These are phyloP conservation scores for Dryobates pubescens DNA, from an alignment of 2,797 vertebrate species.

Conservation along the genomic window DNA sequence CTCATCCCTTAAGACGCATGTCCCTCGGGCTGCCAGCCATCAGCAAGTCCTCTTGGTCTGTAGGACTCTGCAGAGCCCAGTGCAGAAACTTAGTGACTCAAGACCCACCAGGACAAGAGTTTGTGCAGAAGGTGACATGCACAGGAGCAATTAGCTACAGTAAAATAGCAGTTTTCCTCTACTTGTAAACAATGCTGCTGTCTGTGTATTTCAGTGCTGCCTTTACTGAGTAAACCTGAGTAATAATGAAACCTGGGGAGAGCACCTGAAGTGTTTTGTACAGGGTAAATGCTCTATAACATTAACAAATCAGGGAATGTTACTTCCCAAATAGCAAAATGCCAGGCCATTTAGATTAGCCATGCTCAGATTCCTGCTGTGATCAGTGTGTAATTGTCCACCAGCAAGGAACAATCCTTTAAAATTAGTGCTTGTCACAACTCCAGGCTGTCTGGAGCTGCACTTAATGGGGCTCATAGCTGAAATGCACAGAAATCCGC, in stretches of 20 bases:
- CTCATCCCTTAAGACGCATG: neutral
- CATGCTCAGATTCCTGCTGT: conserved; percentile 54
- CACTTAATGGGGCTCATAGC: conserved; percentile 6
- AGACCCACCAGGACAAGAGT: neutral
- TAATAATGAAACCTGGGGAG: conserved; percentile 36
- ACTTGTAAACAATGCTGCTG: neutral
- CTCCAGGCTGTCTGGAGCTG: conserved; percentile 42
- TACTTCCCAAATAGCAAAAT: conserved; percentile 50
- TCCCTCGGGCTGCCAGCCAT: neutral
- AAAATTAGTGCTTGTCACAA: conserved; percentile 67
- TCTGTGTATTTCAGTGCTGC: neutral
- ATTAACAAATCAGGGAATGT: conserved; percentile 64
- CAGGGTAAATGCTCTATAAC: conserved; percentile 53
- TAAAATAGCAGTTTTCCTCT: conserved; percentile 17
- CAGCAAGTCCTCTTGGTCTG: neutral
- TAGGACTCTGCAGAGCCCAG: neutral
- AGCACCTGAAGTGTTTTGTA: conserved; percentile 44
- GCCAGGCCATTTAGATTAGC: conserved; percentile 61
- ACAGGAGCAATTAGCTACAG: neutral
- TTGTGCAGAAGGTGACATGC: neutral
- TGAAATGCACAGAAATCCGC: conserved; percentile 3
- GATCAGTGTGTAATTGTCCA: conserved; percentile 64
- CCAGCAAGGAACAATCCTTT: conserved; percentile 63
- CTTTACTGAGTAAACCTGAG: conserved; percentile 24
- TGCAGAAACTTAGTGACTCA: neutral